Evolutionary conservation across 2,113 vertebrate genomes (phyloP), one percentile per base, ranked within the genome.

Genomic region (Chaenogobius annularis): DNA sequence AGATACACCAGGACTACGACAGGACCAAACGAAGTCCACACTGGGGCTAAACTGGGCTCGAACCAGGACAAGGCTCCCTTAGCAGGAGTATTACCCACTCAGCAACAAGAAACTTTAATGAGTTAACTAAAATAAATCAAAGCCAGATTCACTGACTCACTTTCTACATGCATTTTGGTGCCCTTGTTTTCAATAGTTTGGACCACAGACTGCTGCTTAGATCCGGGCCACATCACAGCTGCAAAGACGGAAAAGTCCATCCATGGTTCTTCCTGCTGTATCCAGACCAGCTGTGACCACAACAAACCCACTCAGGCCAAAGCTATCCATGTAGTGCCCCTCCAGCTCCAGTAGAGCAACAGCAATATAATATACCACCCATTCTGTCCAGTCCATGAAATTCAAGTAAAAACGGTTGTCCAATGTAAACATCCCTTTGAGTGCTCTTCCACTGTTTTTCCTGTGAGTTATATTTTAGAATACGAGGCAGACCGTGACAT

Each of bases 251-350:
- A 80, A 79, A 44, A 47, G 47, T 66, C 56, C 58, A 63, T n/a
- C 59, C 44, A 7, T 52, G 2, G 9, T 74, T 77, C 55, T 69
- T 66, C 47, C 66, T 72, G 10, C 52, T 72, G 65, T 68, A 35
- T 68, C 54, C 58, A 76, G 83, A 77, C 79, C 83, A 77, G 62
- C 77, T 75, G 35, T 56, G 69, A 66, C 78, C 75, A 44, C 17
- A 74, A 79, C 70, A 78, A 71, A 46, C 52, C 54, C 65, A 46
- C 55, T 63, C 70, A 68, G 10, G 69, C 72, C 74, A 56, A 69
- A 69, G 58, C 79, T 22, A 40, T 64, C 74, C 54, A 65, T 69
- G 77, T 3, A 82, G 83, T 77, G 81, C 48, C 72, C 79, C 75
- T 73, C 56, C 37, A 63, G 70, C 56, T 73, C 54, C 73, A 77